A percentile compares a stretch with the other conserved stretches of the same genome.
phyloP scores from a whole-genome alignment of 2,797 vertebrate genomes.

The Hybognathus amarus region DNA sequence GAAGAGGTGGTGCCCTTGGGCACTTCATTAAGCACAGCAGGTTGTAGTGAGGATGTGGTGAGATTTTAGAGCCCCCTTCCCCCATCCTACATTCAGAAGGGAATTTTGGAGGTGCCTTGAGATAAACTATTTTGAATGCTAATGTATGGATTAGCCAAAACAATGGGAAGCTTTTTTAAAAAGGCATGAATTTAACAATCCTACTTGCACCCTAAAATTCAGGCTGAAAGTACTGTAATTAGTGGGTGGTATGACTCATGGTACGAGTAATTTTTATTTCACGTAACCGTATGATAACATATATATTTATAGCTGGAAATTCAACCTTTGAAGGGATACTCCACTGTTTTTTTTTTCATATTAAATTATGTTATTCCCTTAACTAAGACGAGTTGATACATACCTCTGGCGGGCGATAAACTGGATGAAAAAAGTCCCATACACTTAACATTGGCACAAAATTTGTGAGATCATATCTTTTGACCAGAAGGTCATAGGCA shows the following conservation, averaged over 20 bases:
- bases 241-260: not conserved
- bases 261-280: not conserved
- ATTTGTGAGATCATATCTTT: too few relatives aligned
- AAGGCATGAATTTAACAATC: not conserved
- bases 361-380: too few relatives aligned
- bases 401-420: too few relatives aligned
- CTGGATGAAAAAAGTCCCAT: too few relatives aligned
- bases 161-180: constrained; percentile 1
- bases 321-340: not conserved
- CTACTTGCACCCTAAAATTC: not conserved
- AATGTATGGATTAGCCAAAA: constrained; percentile 15
- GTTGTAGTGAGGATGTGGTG: constrained; percentile 53
- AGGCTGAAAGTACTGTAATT: not conserved
- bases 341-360: too few relatives aligned
- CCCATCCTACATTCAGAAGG: constrained; percentile 30
- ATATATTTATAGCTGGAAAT: not conserved
- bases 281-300: not conserved
- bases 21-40: constrained; percentile 55
- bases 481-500: too few relatives aligned
- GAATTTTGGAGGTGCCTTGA: constrained; percentile 23
- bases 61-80: constrained; percentile 27
- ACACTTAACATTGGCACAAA: too few relatives aligned
- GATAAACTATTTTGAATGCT: constrained; percentile 41
- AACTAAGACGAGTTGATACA: too few relatives aligned
- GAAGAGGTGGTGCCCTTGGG: constrained; percentile 38